Percentiles rank a stretch among this genome's conserved stretches.
Evolutionary conservation across 53 echinoderm and acorn worm species (phyloP).

Genomic region (Zoroaster sp.): DNA sequence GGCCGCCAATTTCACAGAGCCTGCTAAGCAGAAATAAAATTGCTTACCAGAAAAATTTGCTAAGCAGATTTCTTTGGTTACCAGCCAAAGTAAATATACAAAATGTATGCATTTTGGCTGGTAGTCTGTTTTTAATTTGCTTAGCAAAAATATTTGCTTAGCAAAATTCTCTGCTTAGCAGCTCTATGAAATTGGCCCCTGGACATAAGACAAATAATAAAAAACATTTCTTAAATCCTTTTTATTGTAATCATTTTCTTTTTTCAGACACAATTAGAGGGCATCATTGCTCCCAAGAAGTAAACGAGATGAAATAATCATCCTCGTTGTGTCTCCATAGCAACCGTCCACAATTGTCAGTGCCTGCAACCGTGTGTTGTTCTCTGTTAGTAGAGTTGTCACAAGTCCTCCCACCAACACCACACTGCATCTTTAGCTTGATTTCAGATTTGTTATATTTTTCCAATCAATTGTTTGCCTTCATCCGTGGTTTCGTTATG

Average conservation of each 20-base stretch:
- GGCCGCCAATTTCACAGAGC: too few relatives aligned
- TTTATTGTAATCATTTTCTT: slow-evolving; percentile 11
- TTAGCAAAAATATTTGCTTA: background rate
- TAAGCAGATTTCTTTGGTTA: too few relatives aligned
- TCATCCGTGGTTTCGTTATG: too few relatives aligned
- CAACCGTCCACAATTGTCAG: slow-evolving; percentile 9
- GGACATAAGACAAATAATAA: background rate
- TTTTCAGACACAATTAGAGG: slow-evolving; percentile 87
- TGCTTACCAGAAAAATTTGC: too few relatives aligned
- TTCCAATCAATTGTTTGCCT: too few relatives aligned
- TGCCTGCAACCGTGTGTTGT: background rate
- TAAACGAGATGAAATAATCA: slow-evolving; percentile 10
- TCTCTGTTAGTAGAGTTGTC: background rate
- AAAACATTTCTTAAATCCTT: background rate
- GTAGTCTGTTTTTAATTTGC: background rate
- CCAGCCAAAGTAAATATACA: too few relatives aligned
- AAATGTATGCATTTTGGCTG: background rate
- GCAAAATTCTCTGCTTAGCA: background rate
- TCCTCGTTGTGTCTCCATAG: background rate
- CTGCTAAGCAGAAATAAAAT: too few relatives aligned
- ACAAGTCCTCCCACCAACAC: background rate
- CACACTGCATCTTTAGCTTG: background rate
- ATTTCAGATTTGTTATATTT: background rate
- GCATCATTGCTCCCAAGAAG: slow-evolving; percentile 94
- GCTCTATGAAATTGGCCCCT: background rate